These are phyloP conservation scores for Venusia cambrica DNA, from an alignment of 2,888 invertebrate genomes.

Conservation along the genomic window DNA sequence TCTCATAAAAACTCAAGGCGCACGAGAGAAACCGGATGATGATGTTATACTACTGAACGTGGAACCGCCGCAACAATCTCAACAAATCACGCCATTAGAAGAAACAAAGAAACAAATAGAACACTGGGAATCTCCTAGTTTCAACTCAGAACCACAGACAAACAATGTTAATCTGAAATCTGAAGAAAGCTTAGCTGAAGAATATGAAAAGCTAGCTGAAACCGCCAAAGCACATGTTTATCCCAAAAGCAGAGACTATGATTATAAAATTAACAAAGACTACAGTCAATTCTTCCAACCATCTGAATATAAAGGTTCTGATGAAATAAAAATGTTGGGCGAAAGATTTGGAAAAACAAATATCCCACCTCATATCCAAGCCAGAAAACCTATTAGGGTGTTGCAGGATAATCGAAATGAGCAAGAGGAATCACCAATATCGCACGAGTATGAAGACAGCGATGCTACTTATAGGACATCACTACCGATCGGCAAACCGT, in stretches of 20 bases:
- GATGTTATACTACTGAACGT: constrained; percentile 9
- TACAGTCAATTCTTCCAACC: constrained; percentile 36
- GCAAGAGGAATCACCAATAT: not conserved
- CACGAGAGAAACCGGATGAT: constrained; percentile 10
- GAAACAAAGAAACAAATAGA: constrained; percentile 10
- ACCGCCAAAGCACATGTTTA: constrained; percentile 48
- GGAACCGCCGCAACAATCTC: constrained; percentile 8
- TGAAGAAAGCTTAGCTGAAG: too few species aligned
- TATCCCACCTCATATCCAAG: constrained; percentile 3
- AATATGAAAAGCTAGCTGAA: constrained; percentile 39
- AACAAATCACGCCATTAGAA: constrained; percentile 6
- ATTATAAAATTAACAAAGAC: constrained; percentile 38
- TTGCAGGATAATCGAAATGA: constrained; percentile 6
- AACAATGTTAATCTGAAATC: constrained; percentile 9
- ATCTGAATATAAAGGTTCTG: constrained; percentile 21
- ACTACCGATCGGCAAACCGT: constrained; percentile 26
- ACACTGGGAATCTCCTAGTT: constrained; percentile 5
- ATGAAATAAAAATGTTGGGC: constrained; percentile 6
- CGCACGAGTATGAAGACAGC: constrained; percentile 8
- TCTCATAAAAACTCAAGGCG: constrained; percentile 23
- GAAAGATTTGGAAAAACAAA: constrained; percentile 9
- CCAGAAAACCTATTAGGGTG: constrained; percentile 12
- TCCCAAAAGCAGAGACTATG: constrained; percentile 39
- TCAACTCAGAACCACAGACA: constrained; percentile 2
- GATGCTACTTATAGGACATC: constrained; percentile 31